Percentiles rank a stretch among this genome's conserved stretches.
These are phyloP conservation scores for Bursaphelenchus okinawaensis DNA, from an alignment of 2,888 invertebrate genomes.

Conservation along the genomic window DNA sequence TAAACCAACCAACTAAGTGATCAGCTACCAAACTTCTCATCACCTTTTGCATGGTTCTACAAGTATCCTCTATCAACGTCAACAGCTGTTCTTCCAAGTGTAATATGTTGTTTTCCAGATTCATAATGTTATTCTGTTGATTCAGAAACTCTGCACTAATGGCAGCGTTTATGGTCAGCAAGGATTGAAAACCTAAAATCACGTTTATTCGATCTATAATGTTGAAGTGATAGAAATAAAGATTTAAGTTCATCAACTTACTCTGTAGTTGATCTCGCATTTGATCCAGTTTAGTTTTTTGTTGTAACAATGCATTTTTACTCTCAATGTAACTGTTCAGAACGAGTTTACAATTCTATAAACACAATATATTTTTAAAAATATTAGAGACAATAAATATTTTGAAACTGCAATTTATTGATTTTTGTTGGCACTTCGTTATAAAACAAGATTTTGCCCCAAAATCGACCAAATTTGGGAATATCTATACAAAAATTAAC, in stretches of 20 bases:
- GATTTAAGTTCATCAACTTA: background rate
- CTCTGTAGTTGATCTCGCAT: background rate
- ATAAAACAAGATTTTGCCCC: no score
- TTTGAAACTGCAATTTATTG: no score
- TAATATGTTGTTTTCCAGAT: background rate
- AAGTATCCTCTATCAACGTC: background rate
- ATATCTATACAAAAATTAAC: no score
- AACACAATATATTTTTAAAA: background rate
- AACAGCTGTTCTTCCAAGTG: background rate
- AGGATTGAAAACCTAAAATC: background rate
- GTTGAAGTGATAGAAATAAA: background rate
- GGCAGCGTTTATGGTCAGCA: background rate
- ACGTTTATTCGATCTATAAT: background rate
- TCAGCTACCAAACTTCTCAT: constrained; percentile 18
- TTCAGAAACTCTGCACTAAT: background rate
- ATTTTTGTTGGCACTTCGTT: no score
- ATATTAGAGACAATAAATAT: no score
- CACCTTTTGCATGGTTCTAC: constrained; percentile 6
- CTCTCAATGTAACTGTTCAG: background rate
- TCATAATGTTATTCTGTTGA: background rate
- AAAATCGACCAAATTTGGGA: no score
- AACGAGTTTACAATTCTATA: background rate
- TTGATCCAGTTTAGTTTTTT: background rate
- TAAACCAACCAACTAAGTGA: constrained; percentile 17
- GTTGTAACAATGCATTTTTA: background rate